Percentiles rank a stretch among this genome's conserved stretches.
phyloP scores from a whole-genome alignment of 2,888 invertebrate species.

The Drosophila limbata region DNA sequence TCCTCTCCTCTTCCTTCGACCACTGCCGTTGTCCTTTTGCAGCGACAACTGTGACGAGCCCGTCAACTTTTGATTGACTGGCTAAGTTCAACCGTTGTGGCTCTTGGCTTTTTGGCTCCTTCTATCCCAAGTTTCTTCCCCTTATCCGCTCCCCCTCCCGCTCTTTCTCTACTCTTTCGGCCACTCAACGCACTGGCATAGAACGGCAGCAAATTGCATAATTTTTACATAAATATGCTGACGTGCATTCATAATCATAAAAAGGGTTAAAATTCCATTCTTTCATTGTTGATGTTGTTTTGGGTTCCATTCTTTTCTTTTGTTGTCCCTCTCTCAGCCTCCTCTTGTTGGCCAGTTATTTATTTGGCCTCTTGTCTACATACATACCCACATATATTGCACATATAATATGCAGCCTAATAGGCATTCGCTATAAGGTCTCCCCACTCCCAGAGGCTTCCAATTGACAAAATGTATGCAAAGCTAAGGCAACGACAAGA shows the following conservation, averaged over 20 bases:
- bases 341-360: slow-evolving; percentile 65
- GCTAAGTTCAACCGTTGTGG: slow-evolving; percentile 76
- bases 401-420: slow-evolving; percentile 78
- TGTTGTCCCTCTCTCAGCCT: slow-evolving; percentile 7
- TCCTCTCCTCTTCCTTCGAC: slow-evolving; percentile 3
- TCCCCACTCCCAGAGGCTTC: slow-evolving; percentile 1
- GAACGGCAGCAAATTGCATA: slow-evolving; percentile 82
- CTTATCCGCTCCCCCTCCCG: background rate
- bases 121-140: slow-evolving; percentile 16
- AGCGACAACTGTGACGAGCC: slow-evolving; percentile 78
- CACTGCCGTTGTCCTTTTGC: slow-evolving; percentile 60
- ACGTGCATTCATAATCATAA: slow-evolving; percentile 80
- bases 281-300: slow-evolving; percentile 28
- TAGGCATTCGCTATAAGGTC: slow-evolving; percentile 67
- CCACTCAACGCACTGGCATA: slow-evolving; percentile 67
- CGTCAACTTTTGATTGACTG: slow-evolving; percentile 79
- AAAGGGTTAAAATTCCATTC: slow-evolving; percentile 73
- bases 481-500: slow-evolving; percentile 55
- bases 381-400: slow-evolving; percentile 34
- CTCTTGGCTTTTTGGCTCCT: slow-evolving; percentile 44
- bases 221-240: slow-evolving; percentile 82
- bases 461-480: slow-evolving; percentile 78
- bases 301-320: slow-evolving; percentile 29
- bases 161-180: background rate
- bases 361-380: slow-evolving; percentile 69